Base-by-base conservation (phyloP, 2,888 invertebrate genomes). In the Tineola bisselliella region DNA sequence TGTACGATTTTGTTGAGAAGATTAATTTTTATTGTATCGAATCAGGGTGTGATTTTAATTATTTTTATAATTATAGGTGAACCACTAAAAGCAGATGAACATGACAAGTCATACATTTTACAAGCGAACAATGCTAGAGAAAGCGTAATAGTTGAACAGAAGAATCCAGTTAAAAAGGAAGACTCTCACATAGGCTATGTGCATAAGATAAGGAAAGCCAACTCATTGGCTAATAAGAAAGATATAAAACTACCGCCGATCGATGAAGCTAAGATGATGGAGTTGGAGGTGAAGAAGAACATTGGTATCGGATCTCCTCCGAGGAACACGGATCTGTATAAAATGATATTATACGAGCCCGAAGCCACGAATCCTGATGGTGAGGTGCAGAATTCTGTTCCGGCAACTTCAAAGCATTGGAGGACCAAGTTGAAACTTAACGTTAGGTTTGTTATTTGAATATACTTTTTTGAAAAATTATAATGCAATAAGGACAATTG, bases 41-140 rank as follows among this genome's bases (percentile, higher is more conserved):
- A n/a, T n/a, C n/a, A n/a, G n/a, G n/a, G n/a, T n/a, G n/a, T n/a
- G n/a, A n/a, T n/a, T n/a, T n/a, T n/a, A n/a, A n/a, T n/a, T n/a
- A n/a, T n/a, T 18, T 54, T 17, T 17, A 18, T 17, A 3, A 54
- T 19, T 43, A 12, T 25, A 25, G 25, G 25, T 25, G 25, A 25
- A 25, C 25, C 25, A 4, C 25, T 25, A 25, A 25, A 25, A 4
- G 2, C 60, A 52, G 33, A 31, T 1, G 30, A 52, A 3, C 65
- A 77, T 11, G 79, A 84, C 64, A 81, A 79, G 62, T 79, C 83
- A 6, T 80, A 79, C 44, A 87, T 88, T 31, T 66, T 87, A 17
- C 82, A 83, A 58, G 88, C 87, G 0, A 88, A 88, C 64, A 79
- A 79, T 62, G 81, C 83, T 0, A 70, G 88, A 0, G 77, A 84